A percentile compares a stretch with the other conserved stretches of the same genome.
Evolutionary conservation across 2,888 invertebrate genomes (phyloP).

Genomic region (Acronicta aceris): DNA sequence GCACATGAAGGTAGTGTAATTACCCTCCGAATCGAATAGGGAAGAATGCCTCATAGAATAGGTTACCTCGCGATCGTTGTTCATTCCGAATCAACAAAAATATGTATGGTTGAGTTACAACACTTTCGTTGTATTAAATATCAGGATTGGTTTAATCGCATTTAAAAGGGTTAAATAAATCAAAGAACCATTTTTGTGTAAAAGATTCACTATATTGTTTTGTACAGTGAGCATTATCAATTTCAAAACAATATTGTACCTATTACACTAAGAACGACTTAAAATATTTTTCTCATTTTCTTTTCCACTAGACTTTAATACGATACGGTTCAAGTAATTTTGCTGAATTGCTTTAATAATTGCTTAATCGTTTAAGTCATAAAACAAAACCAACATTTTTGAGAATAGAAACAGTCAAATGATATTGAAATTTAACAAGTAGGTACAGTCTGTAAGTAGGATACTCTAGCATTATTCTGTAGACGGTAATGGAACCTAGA

Average conservation of each 20-base stretch:
- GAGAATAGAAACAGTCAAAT: conserved; percentile 48
- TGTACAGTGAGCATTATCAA: conserved; percentile 75
- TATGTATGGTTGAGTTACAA: no score
- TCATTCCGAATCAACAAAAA: no score
- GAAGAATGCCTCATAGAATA: no score
- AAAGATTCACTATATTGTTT: conserved; percentile 87
- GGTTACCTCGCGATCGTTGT: no score
- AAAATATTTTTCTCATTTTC: conserved; percentile 69
- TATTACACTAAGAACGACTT: conserved; percentile 74
- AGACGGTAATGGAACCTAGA: conserved; percentile 65
- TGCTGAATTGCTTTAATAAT: conserved; percentile 65
- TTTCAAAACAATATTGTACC: conserved; percentile 84
- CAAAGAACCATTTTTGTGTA: conserved; percentile 75
- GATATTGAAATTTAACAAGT: conserved; percentile 45
- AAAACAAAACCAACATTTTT: conserved; percentile 43
- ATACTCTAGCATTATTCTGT: conserved; percentile 71
- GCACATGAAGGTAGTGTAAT: no score
- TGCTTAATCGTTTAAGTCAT: conserved; percentile 52
- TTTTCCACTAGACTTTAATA: conserved; percentile 67
- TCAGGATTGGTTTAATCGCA: not conserved
- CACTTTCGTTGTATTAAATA: no score
- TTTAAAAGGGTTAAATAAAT: conserved; percentile 50
- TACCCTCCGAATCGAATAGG: no score
- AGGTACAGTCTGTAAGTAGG: conserved; percentile 56
- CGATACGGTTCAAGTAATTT: conserved; percentile 65